A percentile compares a stretch with the other conserved stretches of the same genome.
Evolutionary conservation across 2,113 vertebrate genomes (phyloP).

Genomic region (Pundamilia nyererei): DNA sequence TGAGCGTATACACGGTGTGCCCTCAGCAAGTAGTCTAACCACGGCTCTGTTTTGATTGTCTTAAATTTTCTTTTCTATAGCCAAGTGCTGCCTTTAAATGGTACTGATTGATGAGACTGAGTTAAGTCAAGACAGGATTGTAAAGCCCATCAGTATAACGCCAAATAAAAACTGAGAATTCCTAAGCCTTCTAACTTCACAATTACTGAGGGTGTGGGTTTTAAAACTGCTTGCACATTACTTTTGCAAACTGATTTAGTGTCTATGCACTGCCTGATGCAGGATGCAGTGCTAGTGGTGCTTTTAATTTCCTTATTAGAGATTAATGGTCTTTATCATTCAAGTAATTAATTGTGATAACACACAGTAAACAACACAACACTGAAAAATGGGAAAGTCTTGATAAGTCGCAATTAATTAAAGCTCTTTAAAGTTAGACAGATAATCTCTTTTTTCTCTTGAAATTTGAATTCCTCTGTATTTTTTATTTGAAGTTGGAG

Average conservation of each 20-base stretch:
- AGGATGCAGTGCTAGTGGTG: neutral
- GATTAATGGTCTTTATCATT: constrained; percentile 20
- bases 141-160: neutral
- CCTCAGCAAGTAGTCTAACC: neutral
- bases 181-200: neutral
- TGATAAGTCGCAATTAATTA: neutral
- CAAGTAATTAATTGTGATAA: constrained; percentile 11
- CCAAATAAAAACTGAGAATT: neutral
- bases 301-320: neutral
- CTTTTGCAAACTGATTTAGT: neutral
- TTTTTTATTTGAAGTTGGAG: neutral
- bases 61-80: neutral
- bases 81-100: neutral
- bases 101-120: neutral
- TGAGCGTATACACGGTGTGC: neutral
- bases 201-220: neutral
- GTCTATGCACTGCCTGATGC: neutral
- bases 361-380: constrained; percentile 8
- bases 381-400: neutral
- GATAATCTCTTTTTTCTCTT: neutral
- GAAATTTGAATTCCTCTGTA: neutral
- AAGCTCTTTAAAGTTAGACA: neutral
- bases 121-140: neutral
- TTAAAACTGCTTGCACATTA: neutral
- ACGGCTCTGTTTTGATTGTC: neutral